phyloP scores from a whole-genome alignment of 2,888 invertebrate species.

The Sinhomidia bicolor region DNA sequence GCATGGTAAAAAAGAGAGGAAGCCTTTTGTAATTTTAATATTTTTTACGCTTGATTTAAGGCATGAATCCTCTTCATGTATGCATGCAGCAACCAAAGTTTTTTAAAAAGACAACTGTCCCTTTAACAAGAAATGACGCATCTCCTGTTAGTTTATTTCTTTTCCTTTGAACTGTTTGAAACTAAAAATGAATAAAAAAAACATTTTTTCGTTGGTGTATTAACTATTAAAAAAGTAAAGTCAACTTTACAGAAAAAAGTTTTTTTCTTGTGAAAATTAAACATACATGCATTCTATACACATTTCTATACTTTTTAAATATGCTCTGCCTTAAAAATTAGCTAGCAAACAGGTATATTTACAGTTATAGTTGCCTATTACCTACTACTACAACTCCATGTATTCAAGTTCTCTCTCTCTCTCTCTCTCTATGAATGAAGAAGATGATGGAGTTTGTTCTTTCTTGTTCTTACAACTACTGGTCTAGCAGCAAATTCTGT shows the following conservation, averaged over 20 bases:
- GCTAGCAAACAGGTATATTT: no score
- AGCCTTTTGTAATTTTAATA: neutral
- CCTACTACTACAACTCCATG: no score
- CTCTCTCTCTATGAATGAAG: neutral
- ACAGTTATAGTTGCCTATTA: no score
- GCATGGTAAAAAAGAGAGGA: no score
- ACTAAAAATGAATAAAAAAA: conserved; percentile 26
- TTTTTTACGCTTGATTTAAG: conserved; percentile 23
- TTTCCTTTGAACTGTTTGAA: no score
- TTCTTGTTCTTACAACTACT: neutral
- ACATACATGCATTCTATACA: no score
- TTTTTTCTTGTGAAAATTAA: conserved; percentile 43
- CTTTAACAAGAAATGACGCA: neutral
- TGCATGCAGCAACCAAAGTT: no score
- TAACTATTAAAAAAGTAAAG: conserved; percentile 45
- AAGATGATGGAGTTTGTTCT: neutral
- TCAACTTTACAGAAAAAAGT: neutral
- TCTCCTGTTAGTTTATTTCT: neutral
- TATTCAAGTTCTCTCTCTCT: neutral
- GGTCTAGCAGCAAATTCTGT: no score
- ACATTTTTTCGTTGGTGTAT: neutral
- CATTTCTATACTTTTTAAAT: no score
- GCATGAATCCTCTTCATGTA: neutral
- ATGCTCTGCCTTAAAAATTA: no score
- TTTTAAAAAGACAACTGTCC: neutral